Evolutionary conservation across 92 coral and sea anemone species (phyloP), one percentile per base, ranked within the genome.

Genomic region (Siderastrea radians): DNA sequence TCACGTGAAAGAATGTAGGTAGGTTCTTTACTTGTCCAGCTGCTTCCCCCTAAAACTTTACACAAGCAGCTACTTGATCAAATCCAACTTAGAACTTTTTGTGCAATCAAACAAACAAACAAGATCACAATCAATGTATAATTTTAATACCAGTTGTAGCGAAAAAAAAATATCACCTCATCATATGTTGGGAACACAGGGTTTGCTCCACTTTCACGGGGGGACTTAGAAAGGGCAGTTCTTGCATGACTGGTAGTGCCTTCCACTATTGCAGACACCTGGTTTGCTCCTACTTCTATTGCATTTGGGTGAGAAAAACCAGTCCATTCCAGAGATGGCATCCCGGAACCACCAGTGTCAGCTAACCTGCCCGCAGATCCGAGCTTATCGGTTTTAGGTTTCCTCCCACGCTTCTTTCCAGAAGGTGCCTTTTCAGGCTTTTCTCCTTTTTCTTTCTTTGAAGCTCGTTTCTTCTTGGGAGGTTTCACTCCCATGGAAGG

Each of bases 371-470:
- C 99, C 95, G 99, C 99, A 93, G 97, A 93, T 91, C 97, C 98
- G 96, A 97, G 94, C 95, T 97, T 95, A 86, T 87, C 96, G 82
- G 94, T 82, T 94, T 94, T 97, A 55, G 98, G 97, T 80, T 97
- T 97, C 72, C 99, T 96, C 45, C 97, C 98, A 80, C 98, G 91
- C 89, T 88, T 92, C 72, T 93, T 92, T 87, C 88, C 94, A 68
- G 94, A 61, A 1, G 90, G 72, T 13, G 94, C 90, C 71, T 95
- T 95, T n/a, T 95, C 99, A 78, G 96, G 88, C 81, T 94, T 96
- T 14, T 96, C 99, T 63, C 93, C 94, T 70, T 96, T 97, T 71
- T 96, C 95, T 80, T 94, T 91, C 86, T 90, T 90, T 12, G 84
- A 90, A 69, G 90, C 82, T 79, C 95, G 58, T 68, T 98, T 92